A percentile compares a stretch with the other conserved stretches of the same genome.
phyloP scores from a whole-genome alignment of 2,888 invertebrate genomes.

The Melanophora roralis region DNA sequence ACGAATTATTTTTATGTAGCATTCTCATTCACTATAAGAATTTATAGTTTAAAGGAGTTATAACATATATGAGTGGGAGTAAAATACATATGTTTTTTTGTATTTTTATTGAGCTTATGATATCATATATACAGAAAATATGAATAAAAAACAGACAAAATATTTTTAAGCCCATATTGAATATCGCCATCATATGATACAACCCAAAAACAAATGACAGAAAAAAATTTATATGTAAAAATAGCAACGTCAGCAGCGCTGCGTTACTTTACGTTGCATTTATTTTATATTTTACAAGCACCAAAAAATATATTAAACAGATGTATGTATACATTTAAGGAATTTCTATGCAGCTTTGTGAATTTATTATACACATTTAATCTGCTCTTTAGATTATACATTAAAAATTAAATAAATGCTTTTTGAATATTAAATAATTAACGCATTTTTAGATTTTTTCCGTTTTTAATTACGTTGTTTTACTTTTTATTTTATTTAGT shows the following conservation, averaged over 20 bases:
- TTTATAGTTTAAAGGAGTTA: too few species aligned
- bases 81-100: too few species aligned
- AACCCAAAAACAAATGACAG: constrained; percentile 40
- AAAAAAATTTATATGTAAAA: constrained; percentile 34
- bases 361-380: not conserved
- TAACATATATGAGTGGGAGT: too few species aligned
- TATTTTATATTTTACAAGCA: constrained; percentile 53
- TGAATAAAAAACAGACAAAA: not conserved
- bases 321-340: constrained; percentile 46
- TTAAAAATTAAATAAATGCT: not conserved
- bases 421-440: constrained; percentile 4
- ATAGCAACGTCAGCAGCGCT: constrained; percentile 57
- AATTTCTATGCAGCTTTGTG: not conserved
- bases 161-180: constrained; percentile 13
- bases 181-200: constrained; percentile 24
- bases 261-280: constrained; percentile 47
- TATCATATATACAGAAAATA: too few species aligned
- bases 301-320: constrained; percentile 33
- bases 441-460: constrained; percentile 18
- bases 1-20: too few species aligned
- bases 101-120: too few species aligned
- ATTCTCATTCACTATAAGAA: too few species aligned
- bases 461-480: constrained; percentile 46
- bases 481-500: constrained; percentile 62
- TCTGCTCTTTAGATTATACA: not conserved